phyloP scores from a whole-genome alignment of 2,888 invertebrate genomes.

The Tetheella fluctuosa region DNA sequence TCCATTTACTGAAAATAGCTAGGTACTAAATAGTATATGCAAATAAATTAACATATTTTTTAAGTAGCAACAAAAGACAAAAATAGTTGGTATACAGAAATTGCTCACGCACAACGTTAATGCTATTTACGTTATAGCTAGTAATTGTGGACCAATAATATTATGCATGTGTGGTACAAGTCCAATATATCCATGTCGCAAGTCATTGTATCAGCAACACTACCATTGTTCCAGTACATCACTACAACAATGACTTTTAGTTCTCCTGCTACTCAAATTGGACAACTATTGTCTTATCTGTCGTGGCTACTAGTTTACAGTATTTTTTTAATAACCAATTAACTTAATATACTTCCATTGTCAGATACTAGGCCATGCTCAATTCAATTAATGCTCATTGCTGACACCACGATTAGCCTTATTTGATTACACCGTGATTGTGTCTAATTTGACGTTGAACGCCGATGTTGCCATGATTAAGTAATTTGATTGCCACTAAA shows the following conservation, averaged over 20 bases:
- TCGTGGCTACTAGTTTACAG: not conserved
- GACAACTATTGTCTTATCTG: not conserved
- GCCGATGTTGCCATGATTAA: slow-evolving; percentile 2
- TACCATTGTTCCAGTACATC: slow-evolving; percentile 25
- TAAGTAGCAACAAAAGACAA: not conserved
- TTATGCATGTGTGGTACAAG: slow-evolving; percentile 20
- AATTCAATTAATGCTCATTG: not conserved
- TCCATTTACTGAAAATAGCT: no score
- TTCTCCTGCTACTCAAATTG: slow-evolving; percentile 4
- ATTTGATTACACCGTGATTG: not conserved
- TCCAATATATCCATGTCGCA: slow-evolving; percentile 23
- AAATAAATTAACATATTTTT: not conserved
- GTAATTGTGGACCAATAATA: slow-evolving; percentile 14
- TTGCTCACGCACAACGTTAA: not conserved
- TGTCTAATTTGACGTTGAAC: slow-evolving; percentile 4
- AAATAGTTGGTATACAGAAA: not conserved
- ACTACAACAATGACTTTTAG: slow-evolving; percentile 5
- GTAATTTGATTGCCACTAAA: slow-evolving; percentile 6
- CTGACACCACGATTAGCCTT: not conserved
- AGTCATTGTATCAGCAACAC: slow-evolving; percentile 21
- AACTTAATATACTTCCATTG: not conserved
- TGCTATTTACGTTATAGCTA: slow-evolving; percentile 8
- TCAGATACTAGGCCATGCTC: not conserved
- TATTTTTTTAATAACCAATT: not conserved
- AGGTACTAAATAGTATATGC: no score